These are phyloP conservation scores for Arion vulgaris DNA, from an alignment of 1,140 invertebrate genomes.

Conservation along the genomic window DNA sequence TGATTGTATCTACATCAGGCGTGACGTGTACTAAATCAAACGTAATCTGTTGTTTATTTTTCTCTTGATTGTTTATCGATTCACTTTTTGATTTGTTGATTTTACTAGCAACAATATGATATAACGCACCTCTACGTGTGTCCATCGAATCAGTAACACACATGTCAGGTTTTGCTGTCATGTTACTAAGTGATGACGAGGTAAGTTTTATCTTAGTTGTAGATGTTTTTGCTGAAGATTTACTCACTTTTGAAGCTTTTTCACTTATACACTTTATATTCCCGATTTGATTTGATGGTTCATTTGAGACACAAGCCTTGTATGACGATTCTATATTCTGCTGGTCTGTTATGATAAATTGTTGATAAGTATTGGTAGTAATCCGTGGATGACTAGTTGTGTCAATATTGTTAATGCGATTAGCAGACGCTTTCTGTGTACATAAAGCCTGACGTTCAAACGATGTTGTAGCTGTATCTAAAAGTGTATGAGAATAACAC, in stretches of 20 bases:
- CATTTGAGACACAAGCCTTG: too few species aligned
- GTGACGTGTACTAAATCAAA: not conserved
- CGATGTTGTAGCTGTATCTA: not conserved
- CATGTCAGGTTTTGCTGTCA: not conserved
- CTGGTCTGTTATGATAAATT: not conserved
- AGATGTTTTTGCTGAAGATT: too few species aligned
- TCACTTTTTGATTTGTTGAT: constrained; percentile 16
- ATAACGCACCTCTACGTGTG: constrained; percentile 1
- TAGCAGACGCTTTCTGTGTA: not conserved
- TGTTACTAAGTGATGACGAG: not conserved
- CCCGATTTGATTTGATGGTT: too few species aligned
- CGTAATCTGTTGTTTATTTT: not conserved
- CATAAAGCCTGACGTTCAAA: not conserved
- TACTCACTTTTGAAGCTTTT: too few species aligned
- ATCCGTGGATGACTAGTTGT: not conserved
- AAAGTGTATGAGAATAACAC: not conserved
- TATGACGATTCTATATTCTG: too few species aligned
- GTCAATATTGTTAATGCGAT: not conserved
- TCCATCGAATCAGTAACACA: not conserved
- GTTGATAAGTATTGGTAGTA: too few species aligned
- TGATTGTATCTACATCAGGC: not conserved
- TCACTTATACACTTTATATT: too few species aligned
- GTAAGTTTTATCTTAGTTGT: too few species aligned
- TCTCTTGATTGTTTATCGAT: not conserved
- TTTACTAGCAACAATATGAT: constrained; percentile 30